phyloP scores from a whole-genome alignment of 2,888 invertebrate genomes.

The Eugnorisma glareosa region DNA sequence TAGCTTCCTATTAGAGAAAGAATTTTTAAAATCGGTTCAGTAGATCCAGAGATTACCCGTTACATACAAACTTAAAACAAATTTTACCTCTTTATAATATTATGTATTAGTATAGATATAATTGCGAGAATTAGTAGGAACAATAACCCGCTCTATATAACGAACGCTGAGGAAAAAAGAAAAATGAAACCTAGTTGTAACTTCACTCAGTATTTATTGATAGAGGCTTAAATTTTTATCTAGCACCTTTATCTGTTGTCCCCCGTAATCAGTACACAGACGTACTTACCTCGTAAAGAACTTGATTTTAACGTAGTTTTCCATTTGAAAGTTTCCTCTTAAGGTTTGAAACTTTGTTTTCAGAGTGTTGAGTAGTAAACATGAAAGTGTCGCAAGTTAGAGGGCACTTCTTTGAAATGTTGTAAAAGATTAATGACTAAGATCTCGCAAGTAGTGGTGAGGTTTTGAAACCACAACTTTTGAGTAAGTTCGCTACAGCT shows the following conservation, averaged over 20 bases:
- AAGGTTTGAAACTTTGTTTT: conserved; percentile 61
- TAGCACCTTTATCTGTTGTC: background rate
- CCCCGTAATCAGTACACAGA: background rate
- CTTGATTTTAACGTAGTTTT: conserved; percentile 60
- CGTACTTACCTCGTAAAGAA: conserved; percentile 33
- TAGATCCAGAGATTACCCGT: no score
- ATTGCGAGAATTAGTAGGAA: background rate
- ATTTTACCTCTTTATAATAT: no score
- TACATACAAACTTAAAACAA: no score
- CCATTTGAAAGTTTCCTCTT: conserved; percentile 59
- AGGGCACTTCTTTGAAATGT: conserved; percentile 62
- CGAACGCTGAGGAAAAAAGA: background rate
- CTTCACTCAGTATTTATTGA: background rate
- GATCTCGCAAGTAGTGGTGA: conserved; percentile 29
- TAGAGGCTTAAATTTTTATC: background rate
- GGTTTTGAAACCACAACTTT: conserved; percentile 46
- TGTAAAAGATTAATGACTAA: conserved; percentile 64
- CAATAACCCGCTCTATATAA: background rate
- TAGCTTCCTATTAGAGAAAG: no score
- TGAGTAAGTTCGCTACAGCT: conserved; percentile 32
- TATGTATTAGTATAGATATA: no score
- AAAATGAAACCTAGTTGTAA: background rate
- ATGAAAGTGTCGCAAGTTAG: conserved; percentile 60
- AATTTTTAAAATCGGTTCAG: no score
- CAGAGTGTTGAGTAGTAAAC: conserved; percentile 63